These are phyloP conservation scores for Trileptium ribeirensis DNA, from an alignment of 2,888 invertebrate genomes.

Conservation along the genomic window DNA sequence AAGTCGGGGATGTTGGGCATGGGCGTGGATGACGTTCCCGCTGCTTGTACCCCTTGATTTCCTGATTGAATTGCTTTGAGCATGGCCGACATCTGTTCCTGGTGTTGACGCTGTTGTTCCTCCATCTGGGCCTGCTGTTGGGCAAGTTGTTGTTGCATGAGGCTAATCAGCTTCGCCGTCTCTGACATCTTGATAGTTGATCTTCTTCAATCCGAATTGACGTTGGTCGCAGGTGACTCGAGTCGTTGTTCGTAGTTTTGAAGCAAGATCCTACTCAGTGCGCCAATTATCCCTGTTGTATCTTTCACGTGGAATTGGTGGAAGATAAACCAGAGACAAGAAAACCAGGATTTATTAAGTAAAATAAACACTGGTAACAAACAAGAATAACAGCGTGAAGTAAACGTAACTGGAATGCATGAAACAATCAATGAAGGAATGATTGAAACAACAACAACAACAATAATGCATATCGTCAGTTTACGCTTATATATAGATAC, in stretches of 20 bases:
- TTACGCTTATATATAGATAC: neutral
- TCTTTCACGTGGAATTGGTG: neutral
- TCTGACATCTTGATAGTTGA: slow-evolving; percentile 1
- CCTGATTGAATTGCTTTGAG: neutral
- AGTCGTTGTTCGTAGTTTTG: slow-evolving; percentile 5
- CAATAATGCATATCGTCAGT: neutral
- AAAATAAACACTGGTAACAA: neutral
- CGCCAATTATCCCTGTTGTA: slow-evolving; percentile 9
- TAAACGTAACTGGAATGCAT: neutral
- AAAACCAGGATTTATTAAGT: neutral
- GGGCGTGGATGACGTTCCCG: neutral
- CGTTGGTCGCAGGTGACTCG: neutral
- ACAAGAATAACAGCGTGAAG: neutral
- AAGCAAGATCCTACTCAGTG: slow-evolving; percentile 5
- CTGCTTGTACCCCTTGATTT: neutral
- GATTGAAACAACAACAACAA: too few species aligned
- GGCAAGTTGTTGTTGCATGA: slow-evolving; percentile 5
- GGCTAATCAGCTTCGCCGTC: slow-evolving; percentile 3
- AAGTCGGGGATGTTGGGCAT: slow-evolving; percentile 10
- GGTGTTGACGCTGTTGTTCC: slow-evolving; percentile 1
- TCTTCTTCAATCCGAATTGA: slow-evolving; percentile 8
- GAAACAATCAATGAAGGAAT: neutral
- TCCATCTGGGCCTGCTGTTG: slow-evolving; percentile 7
- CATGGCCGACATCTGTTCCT: slow-evolving; percentile 8
- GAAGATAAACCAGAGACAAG: neutral